Conservation (phyloP, 92 coral and sea anemone species). For the Siderastrea radians region DNA sequence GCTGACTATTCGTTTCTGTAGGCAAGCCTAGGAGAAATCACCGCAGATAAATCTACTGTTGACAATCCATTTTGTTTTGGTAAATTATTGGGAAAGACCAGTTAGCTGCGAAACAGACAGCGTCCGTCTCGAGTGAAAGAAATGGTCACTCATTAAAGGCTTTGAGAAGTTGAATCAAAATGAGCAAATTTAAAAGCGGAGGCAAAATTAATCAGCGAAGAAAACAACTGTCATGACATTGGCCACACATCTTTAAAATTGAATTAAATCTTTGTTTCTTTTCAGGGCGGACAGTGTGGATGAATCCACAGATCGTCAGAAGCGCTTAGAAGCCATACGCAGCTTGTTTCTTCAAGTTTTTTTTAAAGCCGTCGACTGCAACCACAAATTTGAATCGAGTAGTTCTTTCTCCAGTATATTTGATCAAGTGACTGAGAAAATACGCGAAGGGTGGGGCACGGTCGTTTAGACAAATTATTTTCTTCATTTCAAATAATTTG, state of each 20-base stretch:
- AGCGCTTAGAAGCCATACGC: conserved; percentile 87
- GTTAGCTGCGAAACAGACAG: too few relatives aligned
- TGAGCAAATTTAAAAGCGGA: too few relatives aligned
- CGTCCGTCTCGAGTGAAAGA: too few relatives aligned
- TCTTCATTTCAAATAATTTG: too few relatives aligned
- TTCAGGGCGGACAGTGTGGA: conserved; percentile 34
- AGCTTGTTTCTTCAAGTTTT: conserved; percentile 83
- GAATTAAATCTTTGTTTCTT: neutral
- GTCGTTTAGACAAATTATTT: conserved; percentile 55
- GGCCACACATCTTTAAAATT: neutral
- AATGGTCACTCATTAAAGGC: too few relatives aligned
- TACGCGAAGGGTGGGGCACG: conserved; percentile 90
- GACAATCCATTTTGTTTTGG: too few relatives aligned
- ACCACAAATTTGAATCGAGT: conserved; percentile 67
- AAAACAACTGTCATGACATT: neutral
- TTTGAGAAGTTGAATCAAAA: too few relatives aligned
- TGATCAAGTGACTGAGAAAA: conserved; percentile 91
- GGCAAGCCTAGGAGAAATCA: too few relatives aligned
- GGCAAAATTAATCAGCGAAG: too few relatives aligned
- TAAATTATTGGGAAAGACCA: too few relatives aligned
- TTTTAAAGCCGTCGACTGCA: conserved; percentile 78
- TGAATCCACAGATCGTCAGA: conserved; percentile 80
- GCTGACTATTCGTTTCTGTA: too few relatives aligned
- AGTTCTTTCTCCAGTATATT: conserved; percentile 84
- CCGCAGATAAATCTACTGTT: too few relatives aligned